Evolutionary conservation across 2,113 vertebrate genomes (phyloP).

Genomic region (Varanus komodoensis): DNA sequence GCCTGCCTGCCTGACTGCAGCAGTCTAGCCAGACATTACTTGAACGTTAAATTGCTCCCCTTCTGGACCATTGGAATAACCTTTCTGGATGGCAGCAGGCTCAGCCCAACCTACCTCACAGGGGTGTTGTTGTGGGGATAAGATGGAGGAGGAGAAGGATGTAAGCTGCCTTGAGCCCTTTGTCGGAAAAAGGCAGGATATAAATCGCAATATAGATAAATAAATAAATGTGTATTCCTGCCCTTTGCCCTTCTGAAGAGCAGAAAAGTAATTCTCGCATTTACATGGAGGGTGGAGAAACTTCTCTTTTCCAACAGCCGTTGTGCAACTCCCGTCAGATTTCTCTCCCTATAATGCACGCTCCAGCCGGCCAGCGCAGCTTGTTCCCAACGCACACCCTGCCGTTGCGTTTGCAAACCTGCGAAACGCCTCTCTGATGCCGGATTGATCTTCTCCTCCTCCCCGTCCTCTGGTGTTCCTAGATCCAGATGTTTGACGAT

Average conservation of each 20-base stretch:
- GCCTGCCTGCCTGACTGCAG: neutral
- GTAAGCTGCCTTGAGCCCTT: too few relatives aligned
- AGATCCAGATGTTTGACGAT: slow-evolving; percentile 86
- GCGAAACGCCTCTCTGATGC: neutral
- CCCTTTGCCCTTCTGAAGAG: neutral
- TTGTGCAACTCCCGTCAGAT: neutral
- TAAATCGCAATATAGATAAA: too few relatives aligned
- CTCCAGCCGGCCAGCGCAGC: neutral
- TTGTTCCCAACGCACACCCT: neutral
- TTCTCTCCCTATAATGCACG: neutral
- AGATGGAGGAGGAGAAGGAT: too few relatives aligned
- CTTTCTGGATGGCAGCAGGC: neutral
- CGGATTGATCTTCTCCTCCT: neutral
- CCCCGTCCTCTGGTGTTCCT: accelerated
- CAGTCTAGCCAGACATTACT: neutral
- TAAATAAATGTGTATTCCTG: too few relatives aligned
- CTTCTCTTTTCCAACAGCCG: neutral
- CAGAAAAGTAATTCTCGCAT: too few relatives aligned
- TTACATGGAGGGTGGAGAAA: neutral
- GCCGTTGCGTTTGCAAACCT: neutral
- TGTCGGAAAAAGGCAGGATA: too few relatives aligned
- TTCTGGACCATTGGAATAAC: neutral
- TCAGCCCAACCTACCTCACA: too few relatives aligned
- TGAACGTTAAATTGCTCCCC: neutral
- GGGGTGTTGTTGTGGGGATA: too few relatives aligned